Evolutionary conservation across 2,888 invertebrate species (phyloP).

Genomic region (Conomelus anceps): DNA sequence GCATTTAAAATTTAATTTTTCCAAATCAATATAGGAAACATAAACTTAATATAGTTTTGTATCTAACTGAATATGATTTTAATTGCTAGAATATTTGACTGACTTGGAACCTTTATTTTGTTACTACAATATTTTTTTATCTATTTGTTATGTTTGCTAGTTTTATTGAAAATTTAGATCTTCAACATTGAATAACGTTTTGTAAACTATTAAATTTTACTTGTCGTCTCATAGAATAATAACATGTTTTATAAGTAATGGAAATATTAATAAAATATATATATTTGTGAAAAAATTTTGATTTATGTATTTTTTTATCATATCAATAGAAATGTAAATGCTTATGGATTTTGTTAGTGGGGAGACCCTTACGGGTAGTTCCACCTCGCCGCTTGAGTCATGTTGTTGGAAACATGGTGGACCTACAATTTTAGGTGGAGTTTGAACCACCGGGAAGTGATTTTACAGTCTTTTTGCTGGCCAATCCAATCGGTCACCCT

Average conservation of each 20-base stretch:
- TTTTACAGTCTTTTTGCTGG: no score
- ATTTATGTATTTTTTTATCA: not conserved
- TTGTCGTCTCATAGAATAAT: not conserved
- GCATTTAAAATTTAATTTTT: no score
- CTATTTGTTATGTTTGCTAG: not conserved
- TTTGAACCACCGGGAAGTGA: no score
- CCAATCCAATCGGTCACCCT: no score
- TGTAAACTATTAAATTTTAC: not conserved
- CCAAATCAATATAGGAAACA: not conserved
- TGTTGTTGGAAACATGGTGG: no score
- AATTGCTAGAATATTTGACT: not conserved
- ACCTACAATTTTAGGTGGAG: no score
- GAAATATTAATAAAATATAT: not conserved
- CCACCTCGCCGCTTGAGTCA: no score
- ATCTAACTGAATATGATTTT: not conserved
- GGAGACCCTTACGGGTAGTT: no score
- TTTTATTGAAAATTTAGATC: not conserved
- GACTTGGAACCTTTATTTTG: not conserved
- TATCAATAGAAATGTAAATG: no score
- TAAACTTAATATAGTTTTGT: not conserved
- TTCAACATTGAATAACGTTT: not conserved
- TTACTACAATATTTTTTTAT: not conserved
- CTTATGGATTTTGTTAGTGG: no score
- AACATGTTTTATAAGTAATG: not conserved
- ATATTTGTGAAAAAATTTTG: not conserved